Conservation (phyloP, 1,140 invertebrate genomes). For the Leptoteleia sp. region DNA sequence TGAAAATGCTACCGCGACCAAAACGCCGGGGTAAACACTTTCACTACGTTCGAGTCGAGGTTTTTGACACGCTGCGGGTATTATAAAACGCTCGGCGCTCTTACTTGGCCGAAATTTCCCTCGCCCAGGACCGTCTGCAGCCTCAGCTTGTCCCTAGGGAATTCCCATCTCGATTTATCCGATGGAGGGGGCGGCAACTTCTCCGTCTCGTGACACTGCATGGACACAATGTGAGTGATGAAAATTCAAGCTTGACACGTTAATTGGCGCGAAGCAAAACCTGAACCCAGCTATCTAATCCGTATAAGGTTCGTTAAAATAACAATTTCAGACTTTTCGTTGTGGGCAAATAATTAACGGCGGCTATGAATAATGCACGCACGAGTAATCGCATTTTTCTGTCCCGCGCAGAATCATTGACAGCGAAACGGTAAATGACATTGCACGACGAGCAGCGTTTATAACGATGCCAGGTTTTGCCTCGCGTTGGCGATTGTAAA, state of each 20-base stretch:
- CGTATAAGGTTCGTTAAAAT: too few species aligned
- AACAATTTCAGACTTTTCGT: too few species aligned
- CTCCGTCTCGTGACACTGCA: slow-evolving; percentile 78
- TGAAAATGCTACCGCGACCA: slow-evolving; percentile 14
- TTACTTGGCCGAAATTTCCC: slow-evolving; percentile 91
- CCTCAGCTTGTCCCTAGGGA: slow-evolving; percentile 88
- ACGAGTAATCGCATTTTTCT: too few species aligned
- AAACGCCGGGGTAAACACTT: slow-evolving; percentile 28
- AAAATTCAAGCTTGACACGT: slow-evolving; percentile 19
- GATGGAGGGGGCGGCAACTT: slow-evolving; percentile 81
- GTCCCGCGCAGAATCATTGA: too few species aligned
- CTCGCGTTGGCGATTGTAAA: too few species aligned
- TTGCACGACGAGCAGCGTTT: too few species aligned
- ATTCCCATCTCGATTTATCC: slow-evolving; percentile 87
- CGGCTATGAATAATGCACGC: too few species aligned
- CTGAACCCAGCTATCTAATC: too few species aligned
- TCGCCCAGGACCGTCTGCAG: slow-evolving; percentile 90
- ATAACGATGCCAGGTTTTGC: too few species aligned
- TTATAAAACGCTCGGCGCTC: slow-evolving; percentile 45
- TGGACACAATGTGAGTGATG: slow-evolving; percentile 4
- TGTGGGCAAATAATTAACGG: too few species aligned
- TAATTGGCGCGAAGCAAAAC: slow-evolving; percentile 27
- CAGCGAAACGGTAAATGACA: too few species aligned
- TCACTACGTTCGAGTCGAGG: slow-evolving; percentile 23
- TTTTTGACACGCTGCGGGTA: slow-evolving; percentile 20